Evolutionary conservation across 2,888 invertebrate genomes (phyloP), one percentile per base, ranked within the genome.

Genomic region (Tipula unca): DNA sequence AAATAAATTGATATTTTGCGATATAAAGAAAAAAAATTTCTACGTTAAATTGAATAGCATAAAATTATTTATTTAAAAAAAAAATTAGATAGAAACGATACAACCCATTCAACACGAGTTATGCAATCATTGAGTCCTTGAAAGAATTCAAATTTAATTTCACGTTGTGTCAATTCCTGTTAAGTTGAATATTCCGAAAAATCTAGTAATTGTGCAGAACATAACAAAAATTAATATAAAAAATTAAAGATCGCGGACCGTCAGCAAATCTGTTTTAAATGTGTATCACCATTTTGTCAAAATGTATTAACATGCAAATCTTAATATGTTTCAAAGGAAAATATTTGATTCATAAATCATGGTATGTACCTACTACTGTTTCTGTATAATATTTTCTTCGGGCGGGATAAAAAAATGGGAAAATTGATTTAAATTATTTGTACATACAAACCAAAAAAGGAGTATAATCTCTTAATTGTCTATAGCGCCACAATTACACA

Each of bases 401-500:
- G 69, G 25, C 25, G 25, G 10, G 0, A 69, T 13, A 25, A 69
- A 25, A 69, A 69, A 48, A 17, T 3, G 13, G 25, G 10, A 69
- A 69, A 69, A 69, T 83, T 83, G 29, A 29, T 82, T 82, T 29
- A 29, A 82, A 82, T n/a, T n/a, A n/a, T 14, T 29, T 32, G 32
- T 32, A 83, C 13, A n/a, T 83, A 6, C 6, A 32, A 17, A 32
- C 6, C 17, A 32, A 29, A 48, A 13, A 32, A 32, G 29, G 35
- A 83, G 32, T 83, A 83, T 29, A 83, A 32, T 83, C 83, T 83
- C 17, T 32, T 35, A 83, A 83, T 83, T 83, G 35, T 14, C n/a
- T 83, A 84, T 36, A 84, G 84, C 84, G 84, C 84, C 36, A 84
- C 36, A 25, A 84, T 83, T 36, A 36, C 36, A n/a, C 25, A 39